Conservation (phyloP, 2,888 invertebrate species). For the Noctua comes region DNA sequence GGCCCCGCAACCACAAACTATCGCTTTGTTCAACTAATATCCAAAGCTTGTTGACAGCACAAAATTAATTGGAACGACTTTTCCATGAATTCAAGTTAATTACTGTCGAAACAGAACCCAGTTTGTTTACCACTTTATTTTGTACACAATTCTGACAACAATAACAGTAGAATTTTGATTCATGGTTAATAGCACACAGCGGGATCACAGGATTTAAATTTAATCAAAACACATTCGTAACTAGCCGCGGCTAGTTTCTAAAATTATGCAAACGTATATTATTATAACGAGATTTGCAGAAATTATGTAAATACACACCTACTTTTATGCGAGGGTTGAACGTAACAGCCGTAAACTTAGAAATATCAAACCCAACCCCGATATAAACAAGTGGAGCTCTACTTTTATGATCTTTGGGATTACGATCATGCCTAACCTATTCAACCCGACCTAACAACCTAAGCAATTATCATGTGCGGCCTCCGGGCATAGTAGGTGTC, state of each 20-base stretch:
- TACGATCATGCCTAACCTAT: constrained; percentile 67
- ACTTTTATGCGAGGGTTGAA: constrained; percentile 63
- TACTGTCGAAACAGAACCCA: constrained; percentile 11
- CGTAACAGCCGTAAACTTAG: constrained; percentile 61
- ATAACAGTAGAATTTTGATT: constrained; percentile 16
- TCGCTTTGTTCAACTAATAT: constrained; percentile 49
- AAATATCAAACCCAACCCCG: constrained; percentile 63
- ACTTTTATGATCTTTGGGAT: constrained; percentile 73
- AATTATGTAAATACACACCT: constrained; percentile 65
- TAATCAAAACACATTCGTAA: constrained; percentile 54
- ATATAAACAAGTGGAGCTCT: constrained; percentile 67
- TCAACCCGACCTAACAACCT: constrained; percentile 68
- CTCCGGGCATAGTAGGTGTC: constrained; percentile 58
- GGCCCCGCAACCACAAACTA: constrained; percentile 50
- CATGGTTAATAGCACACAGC: constrained; percentile 32
- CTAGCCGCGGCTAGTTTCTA: constrained; percentile 34
- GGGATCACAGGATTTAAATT: constrained; percentile 50
- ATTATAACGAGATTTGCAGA: constrained; percentile 63
- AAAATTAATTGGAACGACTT: constrained; percentile 46
- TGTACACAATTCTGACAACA: background rate
- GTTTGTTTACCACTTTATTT: constrained; percentile 32
- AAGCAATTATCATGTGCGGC: constrained; percentile 72
- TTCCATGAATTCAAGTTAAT: constrained; percentile 34
- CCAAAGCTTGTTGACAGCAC: constrained; percentile 38
- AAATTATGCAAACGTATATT: constrained; percentile 59